Evolutionary conservation across 2,113 vertebrate genomes (phyloP).

Genomic region (Grantiella picta): DNA sequence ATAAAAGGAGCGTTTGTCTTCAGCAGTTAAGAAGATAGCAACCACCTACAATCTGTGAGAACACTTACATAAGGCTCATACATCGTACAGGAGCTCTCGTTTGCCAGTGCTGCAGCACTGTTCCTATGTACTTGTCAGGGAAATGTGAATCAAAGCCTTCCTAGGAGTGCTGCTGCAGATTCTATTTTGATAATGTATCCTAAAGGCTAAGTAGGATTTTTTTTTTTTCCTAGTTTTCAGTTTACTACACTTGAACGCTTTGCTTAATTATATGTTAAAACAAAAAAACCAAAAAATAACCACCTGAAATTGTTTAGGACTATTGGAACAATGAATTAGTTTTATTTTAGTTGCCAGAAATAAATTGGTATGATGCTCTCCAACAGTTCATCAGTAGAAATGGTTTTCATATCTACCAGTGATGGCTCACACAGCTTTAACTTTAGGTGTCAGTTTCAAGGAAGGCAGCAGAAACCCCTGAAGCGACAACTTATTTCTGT

Average conservation of each 20-base stretch:
- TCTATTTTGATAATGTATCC: background rate
- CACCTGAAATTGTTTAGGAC: background rate
- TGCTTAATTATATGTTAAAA: background rate
- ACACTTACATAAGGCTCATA: constrained; percentile 45
- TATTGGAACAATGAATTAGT: background rate
- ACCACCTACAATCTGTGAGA: constrained; percentile 44
- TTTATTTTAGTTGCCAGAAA: background rate
- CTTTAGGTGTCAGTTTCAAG: background rate
- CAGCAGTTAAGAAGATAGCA: constrained; percentile 39
- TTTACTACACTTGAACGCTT: background rate
- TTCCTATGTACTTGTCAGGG: background rate
- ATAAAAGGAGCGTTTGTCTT: constrained; percentile 41
- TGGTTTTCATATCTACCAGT: background rate
- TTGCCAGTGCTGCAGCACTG: background rate
- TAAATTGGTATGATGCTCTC: background rate
- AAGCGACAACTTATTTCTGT: background rate
- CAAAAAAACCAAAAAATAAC: background rate
- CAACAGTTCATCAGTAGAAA: background rate
- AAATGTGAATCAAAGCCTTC: background rate
- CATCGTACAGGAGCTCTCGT: background rate
- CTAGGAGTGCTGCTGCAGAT: background rate
- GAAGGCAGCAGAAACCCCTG: background rate
- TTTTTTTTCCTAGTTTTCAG: background rate
- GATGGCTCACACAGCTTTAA: background rate
- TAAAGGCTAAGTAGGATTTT: background rate